Percentiles rank a stretch among this genome's conserved stretches.
These are phyloP conservation scores for Philopotamus ludificatus DNA, from an alignment of 1,140 invertebrate genomes.

Conservation along the genomic window DNA sequence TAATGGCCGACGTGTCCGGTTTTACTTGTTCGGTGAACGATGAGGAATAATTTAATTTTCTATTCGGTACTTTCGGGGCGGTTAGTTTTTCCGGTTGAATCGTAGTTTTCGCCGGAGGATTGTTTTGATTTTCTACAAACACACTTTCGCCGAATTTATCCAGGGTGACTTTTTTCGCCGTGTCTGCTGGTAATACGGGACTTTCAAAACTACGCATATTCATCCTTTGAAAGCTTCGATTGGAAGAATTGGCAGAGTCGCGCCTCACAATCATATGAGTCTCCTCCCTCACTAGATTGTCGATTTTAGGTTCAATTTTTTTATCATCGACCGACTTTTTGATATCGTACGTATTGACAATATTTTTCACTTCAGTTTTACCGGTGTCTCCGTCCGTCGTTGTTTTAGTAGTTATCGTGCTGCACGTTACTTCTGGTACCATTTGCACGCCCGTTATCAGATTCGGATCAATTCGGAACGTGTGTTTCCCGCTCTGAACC, in stretches of 20 bases:
- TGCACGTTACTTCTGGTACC: neutral
- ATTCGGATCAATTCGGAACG: conserved; percentile 38
- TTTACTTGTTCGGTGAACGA: conserved; percentile 2
- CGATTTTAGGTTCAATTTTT: neutral
- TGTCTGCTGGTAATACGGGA: conserved; percentile 15
- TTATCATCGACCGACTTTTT: neutral
- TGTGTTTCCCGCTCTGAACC: conserved; percentile 22
- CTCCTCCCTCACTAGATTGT: neutral
- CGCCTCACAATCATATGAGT: conserved; percentile 35
- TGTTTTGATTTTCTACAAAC: neutral
- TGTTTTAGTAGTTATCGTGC: neutral
- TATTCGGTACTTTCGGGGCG: neutral
- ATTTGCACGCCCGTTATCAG: conserved; percentile 28
- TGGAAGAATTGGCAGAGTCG: conserved; percentile 32
- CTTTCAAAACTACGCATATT: conserved; percentile 40
- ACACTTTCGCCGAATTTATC: conserved; percentile 18
- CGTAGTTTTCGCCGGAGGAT: neutral
- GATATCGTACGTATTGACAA: neutral
- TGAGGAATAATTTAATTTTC: conserved; percentile 9
- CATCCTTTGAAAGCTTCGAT: conserved; percentile 25
- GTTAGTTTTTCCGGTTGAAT: neutral
- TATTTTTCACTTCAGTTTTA: neutral
- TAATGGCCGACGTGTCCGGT: neutral
- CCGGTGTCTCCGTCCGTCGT: neutral
- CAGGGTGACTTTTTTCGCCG: neutral